These are phyloP conservation scores for Periophthalmodon schlosseri DNA, from an alignment of 2,113 vertebrate species.

Conservation along the genomic window DNA sequence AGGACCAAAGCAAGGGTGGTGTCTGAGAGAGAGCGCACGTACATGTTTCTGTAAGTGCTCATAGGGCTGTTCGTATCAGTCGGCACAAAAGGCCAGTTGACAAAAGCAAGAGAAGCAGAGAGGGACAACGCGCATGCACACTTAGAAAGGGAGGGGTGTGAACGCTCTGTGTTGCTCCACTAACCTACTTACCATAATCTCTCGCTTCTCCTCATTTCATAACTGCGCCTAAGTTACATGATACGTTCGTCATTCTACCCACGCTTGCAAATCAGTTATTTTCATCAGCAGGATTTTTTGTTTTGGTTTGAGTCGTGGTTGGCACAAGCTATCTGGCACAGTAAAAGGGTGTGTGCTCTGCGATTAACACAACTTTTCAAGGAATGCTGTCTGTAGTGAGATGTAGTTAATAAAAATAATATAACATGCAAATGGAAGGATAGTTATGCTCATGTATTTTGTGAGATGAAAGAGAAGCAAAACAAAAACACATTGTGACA, in stretches of 20 bases:
- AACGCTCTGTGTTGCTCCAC: slow-evolving; percentile 68
- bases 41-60: not conserved
- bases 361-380: not conserved
- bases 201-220: slow-evolving; percentile 73
- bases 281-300: slow-evolving; percentile 36
- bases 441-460: slow-evolving; percentile 7
- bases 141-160: slow-evolving; percentile 46
- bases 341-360: not conserved
- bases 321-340: not conserved
- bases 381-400: not conserved
- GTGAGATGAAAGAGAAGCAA: not conserved
- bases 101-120: slow-evolving; percentile 4
- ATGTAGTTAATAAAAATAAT: not conserved
- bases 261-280: slow-evolving; percentile 47
- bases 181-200: slow-evolving; percentile 81
- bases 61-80: not conserved
- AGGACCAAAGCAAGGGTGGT: slow-evolving; percentile 6
- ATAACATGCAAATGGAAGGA: not conserved
- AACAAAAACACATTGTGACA: slow-evolving; percentile 13
- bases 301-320: slow-evolving; percentile 4
- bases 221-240: slow-evolving; percentile 72
- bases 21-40: not conserved
- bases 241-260: slow-evolving; percentile 53
- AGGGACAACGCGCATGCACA: slow-evolving; percentile 29
- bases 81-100: slow-evolving; percentile 28